phyloP scores from a whole-genome alignment of 1,140 invertebrate genomes.

The Anoplolepis gracilipes region DNA sequence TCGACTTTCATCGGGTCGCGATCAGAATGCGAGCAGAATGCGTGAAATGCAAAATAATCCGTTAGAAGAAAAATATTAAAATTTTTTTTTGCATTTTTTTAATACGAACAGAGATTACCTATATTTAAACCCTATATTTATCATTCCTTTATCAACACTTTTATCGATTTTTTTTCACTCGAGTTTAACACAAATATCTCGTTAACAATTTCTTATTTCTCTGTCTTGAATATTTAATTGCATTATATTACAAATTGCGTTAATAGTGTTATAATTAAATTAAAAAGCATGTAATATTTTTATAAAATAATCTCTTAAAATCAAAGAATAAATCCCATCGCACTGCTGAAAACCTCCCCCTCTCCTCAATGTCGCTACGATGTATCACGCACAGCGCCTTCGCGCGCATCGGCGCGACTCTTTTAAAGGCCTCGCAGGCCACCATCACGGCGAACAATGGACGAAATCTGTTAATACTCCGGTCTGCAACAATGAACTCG shows the following conservation, averaged over 20 bases:
- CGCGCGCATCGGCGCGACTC: constrained; percentile 51
- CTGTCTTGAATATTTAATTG: not conserved
- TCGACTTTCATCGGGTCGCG: constrained; percentile 16
- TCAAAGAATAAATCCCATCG: not conserved
- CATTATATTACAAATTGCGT: not conserved
- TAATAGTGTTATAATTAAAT: not conserved
- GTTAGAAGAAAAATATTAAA: not conserved
- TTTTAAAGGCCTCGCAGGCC: constrained; percentile 55
- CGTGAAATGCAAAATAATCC: not conserved
- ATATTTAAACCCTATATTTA: too few relatives aligned
- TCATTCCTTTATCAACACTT: not conserved
- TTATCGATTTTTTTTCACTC: not conserved
- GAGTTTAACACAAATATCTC: not conserved
- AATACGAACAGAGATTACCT: not conserved
- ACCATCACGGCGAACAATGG: constrained; percentile 74
- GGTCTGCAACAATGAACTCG: constrained; percentile 75
- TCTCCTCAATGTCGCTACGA: constrained; percentile 6
- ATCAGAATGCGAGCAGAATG: not conserved
- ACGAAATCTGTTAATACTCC: constrained; percentile 79
- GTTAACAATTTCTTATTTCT: not conserved
- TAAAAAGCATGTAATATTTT: not conserved
- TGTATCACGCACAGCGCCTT: constrained; percentile 71
- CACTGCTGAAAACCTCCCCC: not conserved
- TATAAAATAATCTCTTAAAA: not conserved
- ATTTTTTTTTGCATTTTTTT: not conserved